Base-by-base conservation (phyloP, 37 sponge, comb jelly and placozoan genomes). In the Chondrilla cf. caribensis region DNA sequence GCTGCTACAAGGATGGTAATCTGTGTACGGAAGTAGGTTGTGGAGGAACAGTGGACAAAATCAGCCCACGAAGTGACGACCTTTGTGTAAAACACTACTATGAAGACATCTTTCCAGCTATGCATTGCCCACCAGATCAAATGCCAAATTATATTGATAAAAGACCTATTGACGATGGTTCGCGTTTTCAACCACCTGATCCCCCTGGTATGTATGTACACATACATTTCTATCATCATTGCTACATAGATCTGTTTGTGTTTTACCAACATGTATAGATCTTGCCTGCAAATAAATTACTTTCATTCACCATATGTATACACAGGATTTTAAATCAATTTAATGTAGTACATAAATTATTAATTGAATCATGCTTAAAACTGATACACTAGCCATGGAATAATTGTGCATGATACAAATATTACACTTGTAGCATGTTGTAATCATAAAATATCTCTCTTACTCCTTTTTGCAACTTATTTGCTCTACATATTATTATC, bases 261-360 rank as follows among this genome's bases (percentile, higher is more conserved):
- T 58, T 25, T 6, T 29, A 78, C 82, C n/a, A n/a, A n/a, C n/a
- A n/a, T n/a, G n/a, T n/a, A n/a, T n/a, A n/a, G n/a, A n/a, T n/a
- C n/a, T n/a, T n/a, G n/a, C n/a, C n/a, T n/a, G n/a, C n/a, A n/a
- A n/a, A n/a, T n/a, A n/a, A n/a, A n/a, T n/a, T n/a, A n/a, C 3
- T 28, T 5, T 32, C 55, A 28, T 81, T 75, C 15, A 15, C 11
- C 17, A 57, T 77, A 1, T 8, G 18, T 18, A 84, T 83, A 3
- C 40, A 36, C 36, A 87, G 91, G 0, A 47, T 90, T 35, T 75
- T 90, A 87, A 87, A 87, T 22, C 65, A 33, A 3, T 90, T 76
- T 44, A 90, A 90, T 86, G 84, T n/a, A n/a, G n/a, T n/a, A n/a
- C n/a, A n/a, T n/a, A n/a, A n/a, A n/a, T n/a, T n/a, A n/a, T n/a